Percentiles rank a stretch among this genome's conserved stretches.
phyloP scores from a whole-genome alignment of 2,113 vertebrate genomes.

The Bolborhynchus lineola region DNA sequence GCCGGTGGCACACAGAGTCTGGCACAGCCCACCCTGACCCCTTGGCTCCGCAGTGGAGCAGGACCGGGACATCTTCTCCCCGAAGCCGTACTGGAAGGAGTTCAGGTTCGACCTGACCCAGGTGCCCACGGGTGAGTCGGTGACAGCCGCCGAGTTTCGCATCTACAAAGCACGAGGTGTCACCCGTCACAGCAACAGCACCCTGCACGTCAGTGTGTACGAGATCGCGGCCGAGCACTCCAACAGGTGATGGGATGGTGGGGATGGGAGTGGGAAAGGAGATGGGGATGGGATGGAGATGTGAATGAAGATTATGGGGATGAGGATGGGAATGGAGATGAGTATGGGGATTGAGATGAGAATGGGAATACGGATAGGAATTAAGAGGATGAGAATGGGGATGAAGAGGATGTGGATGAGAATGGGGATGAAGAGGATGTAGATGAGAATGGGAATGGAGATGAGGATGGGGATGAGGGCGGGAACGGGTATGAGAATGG shows the following conservation, averaged over 20 bases:
- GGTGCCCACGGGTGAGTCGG: constrained; percentile 85
- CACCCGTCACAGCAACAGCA: constrained; percentile 76
- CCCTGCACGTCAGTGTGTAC: constrained; percentile 88
- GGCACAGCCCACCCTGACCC: background rate
- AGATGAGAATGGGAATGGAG: background rate
- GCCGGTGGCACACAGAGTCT: fast-evolving
- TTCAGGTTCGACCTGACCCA: constrained; percentile 92
- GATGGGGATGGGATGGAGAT: no score
- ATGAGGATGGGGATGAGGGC: background rate
- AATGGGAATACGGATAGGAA: background rate
- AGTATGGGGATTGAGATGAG: no score
- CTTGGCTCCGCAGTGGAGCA: constrained; percentile 82
- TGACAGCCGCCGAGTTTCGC: constrained; percentile 90
- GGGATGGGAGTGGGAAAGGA: background rate
- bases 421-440: no score
- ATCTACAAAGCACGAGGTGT: constrained; percentile 88
- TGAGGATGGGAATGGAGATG: fast-evolving
- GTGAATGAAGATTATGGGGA: no score
- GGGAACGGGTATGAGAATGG: background rate
- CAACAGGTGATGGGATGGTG: constrained; percentile 75
- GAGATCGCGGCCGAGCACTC: constrained; percentile 82
- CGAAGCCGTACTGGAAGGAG: constrained; percentile 94
- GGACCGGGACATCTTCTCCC: constrained; percentile 81
- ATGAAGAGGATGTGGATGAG: no score
- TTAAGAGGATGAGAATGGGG: fast-evolving